These are phyloP conservation scores for Scaptomyza caliginosa DNA, from an alignment of 2,888 invertebrate species.

Conservation along the genomic window DNA sequence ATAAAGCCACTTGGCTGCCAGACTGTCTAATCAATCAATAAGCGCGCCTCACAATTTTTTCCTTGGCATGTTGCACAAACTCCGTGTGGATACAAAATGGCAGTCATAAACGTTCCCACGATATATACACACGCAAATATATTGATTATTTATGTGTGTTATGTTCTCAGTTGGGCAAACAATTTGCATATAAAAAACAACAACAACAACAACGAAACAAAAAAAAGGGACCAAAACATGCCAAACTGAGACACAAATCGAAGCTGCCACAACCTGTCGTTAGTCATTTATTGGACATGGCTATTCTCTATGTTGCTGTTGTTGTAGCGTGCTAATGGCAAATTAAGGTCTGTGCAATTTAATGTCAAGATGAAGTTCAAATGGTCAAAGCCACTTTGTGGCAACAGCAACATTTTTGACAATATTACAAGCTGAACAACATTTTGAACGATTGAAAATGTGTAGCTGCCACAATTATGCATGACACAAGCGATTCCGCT, in stretches of 20 bases:
- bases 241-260: constrained; percentile 37
- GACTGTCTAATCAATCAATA: constrained; percentile 44
- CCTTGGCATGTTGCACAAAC: constrained; percentile 47
- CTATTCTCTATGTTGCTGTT: constrained; percentile 8
- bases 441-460: constrained; percentile 9
- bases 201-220: constrained; percentile 7
- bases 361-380: constrained; percentile 51
- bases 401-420: constrained; percentile 3
- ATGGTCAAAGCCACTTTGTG: constrained; percentile 32
- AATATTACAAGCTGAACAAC: neutral
- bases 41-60: constrained; percentile 17
- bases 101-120: constrained; percentile 42
- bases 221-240: neutral
- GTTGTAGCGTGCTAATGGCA: constrained; percentile 52
- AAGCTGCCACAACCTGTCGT: constrained; percentile 52
- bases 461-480: neutral
- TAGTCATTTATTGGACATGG: constrained; percentile 30
- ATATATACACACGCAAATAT: constrained; percentile 9
- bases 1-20: constrained; percentile 33
- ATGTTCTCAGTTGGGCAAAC: constrained; percentile 34
- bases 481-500: constrained; percentile 8
- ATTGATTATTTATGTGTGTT: constrained; percentile 42
- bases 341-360: constrained; percentile 63
- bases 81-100: constrained; percentile 33
- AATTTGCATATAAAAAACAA: constrained; percentile 45